Conservation (phyloP, 2,888 invertebrate genomes). For the Scaptomyza polygonia region DNA sequence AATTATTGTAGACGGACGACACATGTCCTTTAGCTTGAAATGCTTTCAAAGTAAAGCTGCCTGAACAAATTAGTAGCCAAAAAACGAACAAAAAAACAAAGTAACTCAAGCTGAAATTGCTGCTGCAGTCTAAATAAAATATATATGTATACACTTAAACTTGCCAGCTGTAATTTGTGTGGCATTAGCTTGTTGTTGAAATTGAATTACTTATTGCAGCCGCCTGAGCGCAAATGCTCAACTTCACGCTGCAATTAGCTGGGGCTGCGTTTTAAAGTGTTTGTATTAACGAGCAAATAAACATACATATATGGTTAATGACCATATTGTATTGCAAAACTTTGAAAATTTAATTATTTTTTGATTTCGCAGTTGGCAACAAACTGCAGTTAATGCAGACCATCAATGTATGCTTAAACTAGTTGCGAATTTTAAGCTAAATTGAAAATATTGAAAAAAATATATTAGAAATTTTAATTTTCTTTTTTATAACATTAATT, state of each 20-base stretch:
- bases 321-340: neutral
- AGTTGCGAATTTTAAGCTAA: neutral
- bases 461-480: too few relatives aligned
- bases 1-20: slow-evolving; percentile 65
- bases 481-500: neutral
- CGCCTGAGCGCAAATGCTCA: slow-evolving; percentile 26
- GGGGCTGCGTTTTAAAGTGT: slow-evolving; percentile 21
- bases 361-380: neutral
- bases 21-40: slow-evolving; percentile 35
- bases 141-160: neutral
- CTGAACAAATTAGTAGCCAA: slow-evolving; percentile 64
- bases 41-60: slow-evolving; percentile 9
- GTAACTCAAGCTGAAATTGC: slow-evolving; percentile 17
- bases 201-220: slow-evolving; percentile 32
- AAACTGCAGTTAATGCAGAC: neutral
- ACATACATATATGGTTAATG: neutral
- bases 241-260: slow-evolving; percentile 68
- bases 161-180: slow-evolving; percentile 11
- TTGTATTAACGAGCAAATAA: slow-evolving; percentile 4
- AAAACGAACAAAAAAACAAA: slow-evolving; percentile 14
- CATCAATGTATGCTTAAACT: neutral
- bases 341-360: slow-evolving; percentile 1
- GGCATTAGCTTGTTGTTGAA: slow-evolving; percentile 32
- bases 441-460: too few relatives aligned
- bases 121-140: slow-evolving; percentile 11